Percentiles rank a stretch among this genome's conserved stretches.
Evolutionary conservation across 2,797 vertebrate genomes (phyloP).

Genomic region (Odontamblyopus lacepedii): DNA sequence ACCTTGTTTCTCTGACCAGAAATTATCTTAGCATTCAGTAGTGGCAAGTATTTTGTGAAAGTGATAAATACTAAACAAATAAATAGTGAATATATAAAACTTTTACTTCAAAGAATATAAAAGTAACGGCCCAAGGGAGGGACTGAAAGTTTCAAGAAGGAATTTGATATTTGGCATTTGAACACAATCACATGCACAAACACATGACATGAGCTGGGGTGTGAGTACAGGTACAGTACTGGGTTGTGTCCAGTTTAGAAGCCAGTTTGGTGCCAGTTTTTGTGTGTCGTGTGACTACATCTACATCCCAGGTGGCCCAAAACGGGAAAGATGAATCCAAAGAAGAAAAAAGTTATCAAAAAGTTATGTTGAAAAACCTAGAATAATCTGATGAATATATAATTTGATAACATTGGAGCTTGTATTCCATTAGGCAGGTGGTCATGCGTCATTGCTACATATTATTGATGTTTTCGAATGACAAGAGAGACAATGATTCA

Average conservation of each 20-base stretch:
- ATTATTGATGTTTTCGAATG: not conserved
- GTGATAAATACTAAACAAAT: not conserved
- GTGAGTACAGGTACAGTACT: too few relatives aligned
- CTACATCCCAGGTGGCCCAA: not conserved
- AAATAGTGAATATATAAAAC: not conserved
- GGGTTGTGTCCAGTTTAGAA: too few relatives aligned
- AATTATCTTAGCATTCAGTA: constrained; percentile 23
- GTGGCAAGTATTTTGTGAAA: constrained; percentile 6
- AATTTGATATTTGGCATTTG: too few relatives aligned
- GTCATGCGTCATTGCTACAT: not conserved
- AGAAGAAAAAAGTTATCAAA: too few relatives aligned
- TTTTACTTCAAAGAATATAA: too few relatives aligned
- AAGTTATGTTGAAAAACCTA: not conserved
- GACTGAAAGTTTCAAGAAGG: too few relatives aligned
- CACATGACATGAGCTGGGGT: too few relatives aligned
- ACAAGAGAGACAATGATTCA: not conserved
- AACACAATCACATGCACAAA: too few relatives aligned
- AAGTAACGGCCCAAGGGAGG: too few relatives aligned
- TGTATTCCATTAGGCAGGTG: not conserved
- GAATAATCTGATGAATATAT: not conserved
- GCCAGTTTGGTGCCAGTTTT: too few relatives aligned
- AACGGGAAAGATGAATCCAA: not conserved
- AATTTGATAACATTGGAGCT: not conserved
- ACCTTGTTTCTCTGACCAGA: constrained; percentile 28
- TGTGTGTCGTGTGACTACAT: too few relatives aligned